Percentiles rank a stretch among this genome's conserved stretches.
Conservation (phyloP, 2,888 invertebrate genomes). For the Drosophila stalkeri region DNA sequence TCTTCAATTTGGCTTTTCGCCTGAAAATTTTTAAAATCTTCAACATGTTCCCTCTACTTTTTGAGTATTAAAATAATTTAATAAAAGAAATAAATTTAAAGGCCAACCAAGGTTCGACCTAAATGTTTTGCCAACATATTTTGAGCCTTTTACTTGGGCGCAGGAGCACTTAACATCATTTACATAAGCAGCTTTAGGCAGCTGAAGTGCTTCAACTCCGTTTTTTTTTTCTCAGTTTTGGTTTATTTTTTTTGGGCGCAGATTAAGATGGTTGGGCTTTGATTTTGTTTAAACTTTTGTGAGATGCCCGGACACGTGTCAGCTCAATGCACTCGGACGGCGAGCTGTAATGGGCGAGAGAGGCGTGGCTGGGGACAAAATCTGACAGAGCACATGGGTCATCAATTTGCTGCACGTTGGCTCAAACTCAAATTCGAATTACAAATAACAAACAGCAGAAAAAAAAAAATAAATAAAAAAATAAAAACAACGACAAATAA, state of each 20-base stretch:
- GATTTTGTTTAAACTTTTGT: slow-evolving; percentile 17
- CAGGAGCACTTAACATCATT: slow-evolving; percentile 61
- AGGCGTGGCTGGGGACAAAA: slow-evolving; percentile 20
- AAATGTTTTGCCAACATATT: slow-evolving; percentile 2
- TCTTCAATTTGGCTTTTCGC: not conserved
- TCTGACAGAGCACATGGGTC: slow-evolving; percentile 74
- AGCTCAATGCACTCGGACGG: slow-evolving; percentile 23
- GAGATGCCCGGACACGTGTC: slow-evolving; percentile 41
- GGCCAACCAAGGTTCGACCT: not conserved
- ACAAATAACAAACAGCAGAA: slow-evolving; percentile 61
- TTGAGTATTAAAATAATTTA: too few species aligned
- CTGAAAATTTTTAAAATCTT: too few species aligned
- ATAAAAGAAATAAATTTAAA: slow-evolving; percentile 1
- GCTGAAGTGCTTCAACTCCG: slow-evolving; percentile 34
- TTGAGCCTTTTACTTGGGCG: slow-evolving; percentile 12
- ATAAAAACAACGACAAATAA: slow-evolving; percentile 59
- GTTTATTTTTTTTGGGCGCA: slow-evolving; percentile 4
- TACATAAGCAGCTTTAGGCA: slow-evolving; percentile 70
- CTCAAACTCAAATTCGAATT: slow-evolving; percentile 46
- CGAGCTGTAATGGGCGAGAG: not conserved
- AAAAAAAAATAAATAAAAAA: slow-evolving; percentile 36
- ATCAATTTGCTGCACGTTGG: slow-evolving; percentile 58
- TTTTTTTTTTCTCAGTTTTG: not conserved
- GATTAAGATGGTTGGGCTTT: slow-evolving; percentile 23
- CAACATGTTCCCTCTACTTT: not conserved